phyloP scores from a whole-genome alignment of 2,113 vertebrate genomes.

The Rhadina sibilatrix region DNA sequence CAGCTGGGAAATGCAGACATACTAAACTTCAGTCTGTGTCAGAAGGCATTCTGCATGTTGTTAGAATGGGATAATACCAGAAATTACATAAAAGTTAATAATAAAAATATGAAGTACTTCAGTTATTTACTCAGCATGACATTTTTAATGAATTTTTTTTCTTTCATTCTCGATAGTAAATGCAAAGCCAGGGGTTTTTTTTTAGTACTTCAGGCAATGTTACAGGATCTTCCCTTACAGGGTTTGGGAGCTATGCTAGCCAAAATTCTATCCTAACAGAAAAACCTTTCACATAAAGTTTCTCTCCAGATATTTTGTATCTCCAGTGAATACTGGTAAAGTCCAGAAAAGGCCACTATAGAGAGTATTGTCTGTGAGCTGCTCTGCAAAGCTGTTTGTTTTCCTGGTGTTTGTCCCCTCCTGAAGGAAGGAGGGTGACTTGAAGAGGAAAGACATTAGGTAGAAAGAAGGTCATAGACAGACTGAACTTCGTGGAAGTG shows the following conservation, averaged over 20 bases:
- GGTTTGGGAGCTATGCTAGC: background rate
- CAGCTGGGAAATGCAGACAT: slow-evolving; percentile 54
- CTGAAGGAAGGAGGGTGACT: background rate
- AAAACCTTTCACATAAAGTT: background rate
- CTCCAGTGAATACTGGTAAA: background rate
- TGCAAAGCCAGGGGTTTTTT: background rate
- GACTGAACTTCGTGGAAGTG: background rate
- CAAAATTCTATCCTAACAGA: background rate
- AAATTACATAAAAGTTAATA: background rate
- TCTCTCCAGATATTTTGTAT: background rate
- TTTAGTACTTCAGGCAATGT: background rate
- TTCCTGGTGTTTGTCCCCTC: fast-evolving
- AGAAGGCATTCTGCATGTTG: background rate
- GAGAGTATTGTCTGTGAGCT: background rate
- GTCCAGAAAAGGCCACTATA: background rate
- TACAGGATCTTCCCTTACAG: background rate
- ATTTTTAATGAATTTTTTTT: background rate
- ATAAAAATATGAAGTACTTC: background rate
- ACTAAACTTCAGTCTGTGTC: background rate
- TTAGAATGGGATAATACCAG: background rate
- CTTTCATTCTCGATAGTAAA: background rate
- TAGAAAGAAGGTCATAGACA: background rate
- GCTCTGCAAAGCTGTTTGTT: background rate
- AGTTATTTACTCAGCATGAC: background rate
- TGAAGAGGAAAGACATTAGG: background rate